These are phyloP conservation scores for Ginglymostoma cirratum DNA, from an alignment of 2,113 vertebrate species.

Conservation along the genomic window DNA sequence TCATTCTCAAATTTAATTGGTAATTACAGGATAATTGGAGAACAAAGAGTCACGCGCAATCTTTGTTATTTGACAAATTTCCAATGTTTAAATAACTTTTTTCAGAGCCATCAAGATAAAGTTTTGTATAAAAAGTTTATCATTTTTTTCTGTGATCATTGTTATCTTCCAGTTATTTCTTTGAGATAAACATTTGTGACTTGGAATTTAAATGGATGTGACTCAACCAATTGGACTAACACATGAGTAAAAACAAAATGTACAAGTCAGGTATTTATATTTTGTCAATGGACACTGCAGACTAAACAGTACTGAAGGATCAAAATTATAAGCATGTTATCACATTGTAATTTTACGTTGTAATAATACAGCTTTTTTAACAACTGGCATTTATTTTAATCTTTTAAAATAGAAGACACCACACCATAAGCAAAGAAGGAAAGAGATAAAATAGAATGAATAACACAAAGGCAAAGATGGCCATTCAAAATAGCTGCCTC, in stretches of 20 bases:
- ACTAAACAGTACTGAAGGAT: neutral
- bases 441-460: neutral
- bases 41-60: neutral
- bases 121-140: neutral
- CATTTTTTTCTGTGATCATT: neutral
- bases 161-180: neutral
- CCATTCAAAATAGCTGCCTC: too few relatives aligned
- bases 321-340: neutral
- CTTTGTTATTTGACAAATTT: neutral
- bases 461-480: too few relatives aligned
- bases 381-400: neutral
- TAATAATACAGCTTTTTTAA: neutral
- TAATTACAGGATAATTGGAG: neutral
- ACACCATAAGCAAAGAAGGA: neutral
- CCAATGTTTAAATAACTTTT: neutral
- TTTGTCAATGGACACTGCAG: neutral
- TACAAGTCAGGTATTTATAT: neutral
- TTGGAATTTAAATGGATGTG: neutral
- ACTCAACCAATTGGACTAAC: neutral
- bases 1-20: neutral
- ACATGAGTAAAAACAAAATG: neutral
- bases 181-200: neutral
- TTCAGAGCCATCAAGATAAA: neutral
- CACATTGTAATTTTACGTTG: neutral
- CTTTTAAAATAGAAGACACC: neutral